These are phyloP conservation scores for Drosophila willistoni DNA, from an alignment of 1,140 invertebrate genomes.

Conservation along the genomic window DNA sequence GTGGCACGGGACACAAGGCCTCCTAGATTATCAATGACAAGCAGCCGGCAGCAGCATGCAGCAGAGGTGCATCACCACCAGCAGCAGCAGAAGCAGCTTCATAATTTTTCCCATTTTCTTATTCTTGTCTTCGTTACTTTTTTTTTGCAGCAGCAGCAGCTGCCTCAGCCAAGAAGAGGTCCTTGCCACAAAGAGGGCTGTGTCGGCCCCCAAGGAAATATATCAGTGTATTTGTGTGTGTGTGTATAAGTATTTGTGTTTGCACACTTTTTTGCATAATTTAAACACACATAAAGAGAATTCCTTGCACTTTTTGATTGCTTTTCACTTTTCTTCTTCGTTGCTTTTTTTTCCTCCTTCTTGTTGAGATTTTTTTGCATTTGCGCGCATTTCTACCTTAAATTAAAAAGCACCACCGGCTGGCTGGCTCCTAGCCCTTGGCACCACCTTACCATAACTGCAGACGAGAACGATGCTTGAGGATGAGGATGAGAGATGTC, in stretches of 20 bases:
- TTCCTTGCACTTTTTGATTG: conserved; percentile 71
- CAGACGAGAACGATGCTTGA: conserved; percentile 15
- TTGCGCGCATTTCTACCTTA: conserved; percentile 75
- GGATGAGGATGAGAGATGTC: conserved; percentile 48
- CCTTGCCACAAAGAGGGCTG: conserved; percentile 49
- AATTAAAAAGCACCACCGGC: conserved; percentile 71
- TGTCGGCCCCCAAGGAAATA: conserved; percentile 38
- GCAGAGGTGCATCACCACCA: conserved; percentile 29
- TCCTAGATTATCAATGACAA: conserved; percentile 76
- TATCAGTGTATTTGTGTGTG: conserved; percentile 9
- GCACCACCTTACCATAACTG: conserved; percentile 33
- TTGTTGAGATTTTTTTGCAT: conserved; percentile 73
- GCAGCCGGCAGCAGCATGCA: conserved; percentile 53
- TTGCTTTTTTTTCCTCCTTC: conserved; percentile 39
- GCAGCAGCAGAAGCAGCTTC: conserved; percentile 58
- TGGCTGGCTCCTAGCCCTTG: conserved; percentile 29
- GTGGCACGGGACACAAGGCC: conserved; percentile 61
- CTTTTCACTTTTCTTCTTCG: conserved; percentile 48
- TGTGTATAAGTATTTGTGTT: conserved; percentile 32
- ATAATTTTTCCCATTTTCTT: conserved; percentile 66
- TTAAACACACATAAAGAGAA: conserved; percentile 33
- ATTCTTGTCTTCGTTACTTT: conserved; percentile 15
- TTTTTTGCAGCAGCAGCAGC: conserved; percentile 43
- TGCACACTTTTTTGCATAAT: conserved; percentile 63
- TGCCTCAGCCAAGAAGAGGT: conserved; percentile 36